These are phyloP conservation scores for Clarias pachynema DNA, from an alignment of 2,797 vertebrate genomes.

Conservation along the genomic window DNA sequence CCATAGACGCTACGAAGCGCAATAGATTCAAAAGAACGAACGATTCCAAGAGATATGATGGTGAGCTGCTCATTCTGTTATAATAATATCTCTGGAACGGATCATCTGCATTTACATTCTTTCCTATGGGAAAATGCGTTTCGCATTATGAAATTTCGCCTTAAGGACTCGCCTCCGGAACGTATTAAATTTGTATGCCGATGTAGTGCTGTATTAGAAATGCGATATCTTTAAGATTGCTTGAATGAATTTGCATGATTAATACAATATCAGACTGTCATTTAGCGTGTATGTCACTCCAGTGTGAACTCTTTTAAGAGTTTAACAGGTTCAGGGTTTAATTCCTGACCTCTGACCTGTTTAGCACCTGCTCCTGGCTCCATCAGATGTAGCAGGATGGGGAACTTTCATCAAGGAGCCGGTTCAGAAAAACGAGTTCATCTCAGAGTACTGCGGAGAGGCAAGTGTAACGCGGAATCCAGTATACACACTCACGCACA, in stretches of 20 bases:
- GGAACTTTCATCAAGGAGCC: constrained; percentile 98
- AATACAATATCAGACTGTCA: background rate
- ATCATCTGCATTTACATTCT: too few species aligned
- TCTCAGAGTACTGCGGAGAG: constrained; percentile 98
- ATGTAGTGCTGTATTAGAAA: background rate
- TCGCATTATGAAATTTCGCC: too few species aligned
- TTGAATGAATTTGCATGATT: background rate
- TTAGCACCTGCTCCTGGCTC: constrained; percentile 93
- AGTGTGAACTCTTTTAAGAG: too few species aligned
- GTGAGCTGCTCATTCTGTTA: too few species aligned
- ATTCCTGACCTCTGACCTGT: constrained; percentile 20
- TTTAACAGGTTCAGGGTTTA: background rate
- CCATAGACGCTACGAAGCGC: too few species aligned
- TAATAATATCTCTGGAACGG: too few species aligned
- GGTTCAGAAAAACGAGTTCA: constrained; percentile 98
- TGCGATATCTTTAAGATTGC: background rate
- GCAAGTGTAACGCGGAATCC: constrained; percentile 67
- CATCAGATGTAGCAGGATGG: constrained; percentile 95
- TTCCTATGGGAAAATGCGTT: too few species aligned
- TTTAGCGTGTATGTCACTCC: background rate
- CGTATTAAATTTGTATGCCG: too few species aligned
- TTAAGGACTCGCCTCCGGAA: too few species aligned
- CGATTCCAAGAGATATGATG: too few species aligned
- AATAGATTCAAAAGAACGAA: too few species aligned
- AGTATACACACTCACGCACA: background rate